Evolutionary conservation across 2,888 invertebrate species (phyloP).

Genomic region (Athalia circularis): DNA sequence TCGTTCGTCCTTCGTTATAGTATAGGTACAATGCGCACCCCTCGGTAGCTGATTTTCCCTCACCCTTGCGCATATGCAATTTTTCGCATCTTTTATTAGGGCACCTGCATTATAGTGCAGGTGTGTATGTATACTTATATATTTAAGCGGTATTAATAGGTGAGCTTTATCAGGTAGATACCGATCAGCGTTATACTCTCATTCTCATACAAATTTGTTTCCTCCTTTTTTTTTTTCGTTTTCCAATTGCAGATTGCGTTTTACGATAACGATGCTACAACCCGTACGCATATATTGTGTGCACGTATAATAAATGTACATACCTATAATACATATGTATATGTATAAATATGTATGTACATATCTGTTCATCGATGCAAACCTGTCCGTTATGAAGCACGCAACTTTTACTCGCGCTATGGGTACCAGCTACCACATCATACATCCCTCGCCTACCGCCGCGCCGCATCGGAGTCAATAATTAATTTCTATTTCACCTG

Average conservation of each 20-base stretch:
- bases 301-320: background rate
- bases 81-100: too few relatives aligned
- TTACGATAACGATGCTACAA: too few relatives aligned
- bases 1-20: too few relatives aligned
- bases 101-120: too few relatives aligned
- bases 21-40: too few relatives aligned
- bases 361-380: constrained; percentile 23
- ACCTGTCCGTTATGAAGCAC: constrained; percentile 30
- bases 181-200: too few relatives aligned
- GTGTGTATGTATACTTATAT: too few relatives aligned
- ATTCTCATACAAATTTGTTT: background rate
- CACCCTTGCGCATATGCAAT: too few relatives aligned
- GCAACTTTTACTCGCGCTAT: constrained; percentile 9
- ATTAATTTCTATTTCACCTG: constrained; percentile 20
- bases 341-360: too few relatives aligned
- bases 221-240: constrained; percentile 4
- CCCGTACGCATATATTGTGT: background rate
- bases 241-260: background rate
- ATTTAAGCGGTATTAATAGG: too few relatives aligned
- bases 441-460: background rate
- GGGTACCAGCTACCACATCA: background rate
- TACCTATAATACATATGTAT: background rate
- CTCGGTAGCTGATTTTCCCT: too few relatives aligned
- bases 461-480: constrained; percentile 7
- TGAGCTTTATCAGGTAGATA: too few relatives aligned